phyloP scores from a whole-genome alignment of 2,797 vertebrate species.

The Nasua narica region DNA sequence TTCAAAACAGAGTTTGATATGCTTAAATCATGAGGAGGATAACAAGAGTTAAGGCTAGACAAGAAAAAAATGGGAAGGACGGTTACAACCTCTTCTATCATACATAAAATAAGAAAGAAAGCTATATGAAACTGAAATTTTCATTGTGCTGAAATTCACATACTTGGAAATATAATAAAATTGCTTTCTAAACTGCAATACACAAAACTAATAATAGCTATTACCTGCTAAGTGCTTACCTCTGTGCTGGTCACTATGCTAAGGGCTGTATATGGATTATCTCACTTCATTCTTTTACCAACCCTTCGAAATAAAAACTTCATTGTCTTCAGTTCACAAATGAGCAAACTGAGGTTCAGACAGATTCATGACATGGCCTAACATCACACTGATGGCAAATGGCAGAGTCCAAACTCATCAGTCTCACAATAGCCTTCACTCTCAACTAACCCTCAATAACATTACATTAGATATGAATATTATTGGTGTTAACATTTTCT shows the following conservation, averaged over 20 bases:
- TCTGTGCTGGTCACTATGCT: background rate
- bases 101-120: background rate
- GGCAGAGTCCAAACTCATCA: background rate
- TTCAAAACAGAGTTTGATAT: background rate
- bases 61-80: background rate
- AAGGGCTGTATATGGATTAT: background rate
- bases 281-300: background rate
- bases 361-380: background rate
- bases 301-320: background rate
- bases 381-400: background rate
- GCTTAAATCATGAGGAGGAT: background rate
- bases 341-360: background rate
- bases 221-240: background rate
- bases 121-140: background rate
- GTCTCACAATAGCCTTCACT: background rate
- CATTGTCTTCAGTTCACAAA: background rate
- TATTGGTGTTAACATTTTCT: background rate
- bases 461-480: background rate
- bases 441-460: background rate
- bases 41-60: background rate
- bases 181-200: background rate
- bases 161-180: background rate
- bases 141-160: background rate
- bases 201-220: background rate
- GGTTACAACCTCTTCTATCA: background rate